Evolutionary conservation across 2,113 vertebrate species (phyloP).

Genomic region (Hoplias malabaricus): DNA sequence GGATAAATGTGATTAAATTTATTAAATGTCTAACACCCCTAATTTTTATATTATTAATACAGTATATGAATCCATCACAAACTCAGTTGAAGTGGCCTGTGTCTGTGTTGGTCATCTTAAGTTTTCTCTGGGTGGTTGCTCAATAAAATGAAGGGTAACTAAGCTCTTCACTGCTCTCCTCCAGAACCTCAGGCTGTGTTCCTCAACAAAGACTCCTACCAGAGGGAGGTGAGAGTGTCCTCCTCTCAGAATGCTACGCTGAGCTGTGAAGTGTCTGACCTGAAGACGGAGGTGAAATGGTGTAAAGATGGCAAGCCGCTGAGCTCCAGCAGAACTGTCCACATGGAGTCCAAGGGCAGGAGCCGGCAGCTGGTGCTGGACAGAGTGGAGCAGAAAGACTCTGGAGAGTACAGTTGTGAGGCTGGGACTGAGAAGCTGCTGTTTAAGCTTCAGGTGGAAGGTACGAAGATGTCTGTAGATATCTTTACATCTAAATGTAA

Average conservation of each 20-base stretch:
- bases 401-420: constrained; percentile 78
- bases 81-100: too few species aligned
- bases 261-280: constrained; percentile 77
- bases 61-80: too few species aligned
- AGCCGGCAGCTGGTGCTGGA: constrained; percentile 71
- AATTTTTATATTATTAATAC: too few species aligned
- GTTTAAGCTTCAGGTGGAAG: constrained; percentile 66
- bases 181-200: constrained; percentile 55
- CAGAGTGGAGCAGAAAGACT: constrained; percentile 76
- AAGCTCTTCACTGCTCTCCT: too few species aligned
- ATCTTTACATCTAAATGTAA: too few species aligned
- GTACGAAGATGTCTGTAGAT: too few species aligned
- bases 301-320: constrained; percentile 79
- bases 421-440: constrained; percentile 70
- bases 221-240: constrained; percentile 68
- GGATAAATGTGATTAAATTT: too few species aligned
- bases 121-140: too few species aligned
- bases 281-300: constrained; percentile 77
- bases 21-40: too few species aligned
- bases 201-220: constrained; percentile 73
- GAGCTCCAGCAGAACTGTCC: constrained; percentile 66
- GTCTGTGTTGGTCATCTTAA: too few species aligned
- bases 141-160: too few species aligned
- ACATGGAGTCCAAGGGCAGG: constrained; percentile 68
- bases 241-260: constrained; percentile 69